Base-by-base conservation (phyloP, 35 echinoderm and acorn worm species). In the Stichopus chloronotus region DNA sequence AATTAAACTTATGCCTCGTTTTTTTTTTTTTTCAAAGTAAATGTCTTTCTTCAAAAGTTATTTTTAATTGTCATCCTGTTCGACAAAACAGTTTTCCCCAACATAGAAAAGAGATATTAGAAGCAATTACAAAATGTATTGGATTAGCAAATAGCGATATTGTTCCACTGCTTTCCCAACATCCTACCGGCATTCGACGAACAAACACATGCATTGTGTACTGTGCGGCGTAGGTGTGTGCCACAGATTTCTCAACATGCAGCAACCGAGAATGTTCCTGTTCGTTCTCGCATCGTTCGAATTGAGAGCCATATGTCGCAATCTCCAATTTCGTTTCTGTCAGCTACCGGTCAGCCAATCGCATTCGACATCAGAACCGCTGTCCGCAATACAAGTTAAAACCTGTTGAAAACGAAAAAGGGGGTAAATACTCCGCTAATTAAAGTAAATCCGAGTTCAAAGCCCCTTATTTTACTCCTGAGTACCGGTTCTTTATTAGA, bases 271-370 rank as follows among this genome's bases (percentile, higher is more conserved):
- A 20, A 74, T 7, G 22, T 74, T 21, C 6, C 13, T 14, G 19
- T 16, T 14, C 4, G 69, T 20, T 74, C 22, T 58, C 8, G 82
- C 82, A 21, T 85, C 82, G 55, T 85, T 85, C 57, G 55, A 85
- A 85, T 85, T 85, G 8, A 58, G 81, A 59, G 82, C 55, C 78
- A 58, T 16, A 85, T 85, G 55, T 58, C 55, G 82, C 8, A 85
- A 74, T 74, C 69, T 20, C 22, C 69, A 22, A 84, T 57, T 55
- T 14, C 57, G 19, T 21, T 20, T 57, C 53, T 56, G 57, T 16
- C 7, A 56, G 81, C 81, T 11, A 84, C 52, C 52, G 43, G 53
- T 19, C 54, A 84, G 81, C 81, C 81, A 85, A 85, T 85, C 82
- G 24, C 20, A 56, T 58, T 58, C 56, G 57, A 5, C 22, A 55